Evolutionary conservation across 2,888 invertebrate species (phyloP).

Genomic region (Hyposoter dolosus): DNA sequence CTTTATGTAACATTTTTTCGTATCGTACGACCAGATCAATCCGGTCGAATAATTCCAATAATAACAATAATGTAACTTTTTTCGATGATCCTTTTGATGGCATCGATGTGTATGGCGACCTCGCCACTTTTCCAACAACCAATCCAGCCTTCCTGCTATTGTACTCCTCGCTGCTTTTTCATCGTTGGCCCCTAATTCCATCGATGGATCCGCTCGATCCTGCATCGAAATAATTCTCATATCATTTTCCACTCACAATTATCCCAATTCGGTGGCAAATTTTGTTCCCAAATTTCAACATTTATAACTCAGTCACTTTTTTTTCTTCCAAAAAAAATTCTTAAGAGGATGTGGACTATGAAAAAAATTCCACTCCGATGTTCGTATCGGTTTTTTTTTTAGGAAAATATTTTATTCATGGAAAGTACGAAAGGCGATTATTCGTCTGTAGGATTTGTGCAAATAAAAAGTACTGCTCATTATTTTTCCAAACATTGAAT

Average conservation of each 20-base stretch:
- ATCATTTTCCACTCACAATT: background rate
- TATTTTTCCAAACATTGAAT: background rate
- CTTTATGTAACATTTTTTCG: background rate
- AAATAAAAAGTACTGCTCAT: too few species aligned
- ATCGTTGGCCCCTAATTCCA: conserved; percentile 52
- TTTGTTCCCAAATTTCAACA: too few species aligned
- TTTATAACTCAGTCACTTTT: background rate
- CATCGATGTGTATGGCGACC: conserved; percentile 72
- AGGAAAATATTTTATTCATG: too few species aligned
- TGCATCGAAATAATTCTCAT: background rate
- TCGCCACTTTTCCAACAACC: conserved; percentile 79
- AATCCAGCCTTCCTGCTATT: conserved; percentile 73
- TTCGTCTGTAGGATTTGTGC: too few species aligned
- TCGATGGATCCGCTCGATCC: conserved; percentile 55
- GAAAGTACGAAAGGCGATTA: too few species aligned
- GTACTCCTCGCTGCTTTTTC: conserved; percentile 61
- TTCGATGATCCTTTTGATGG: conserved; percentile 24
- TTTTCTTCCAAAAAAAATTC: background rate
- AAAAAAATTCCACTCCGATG: too few species aligned
- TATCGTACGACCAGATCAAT: conserved; percentile 3
- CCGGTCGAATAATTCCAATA: conserved; percentile 8
- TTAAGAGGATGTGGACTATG: too few species aligned
- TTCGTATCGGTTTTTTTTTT: too few species aligned
- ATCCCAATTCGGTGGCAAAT: too few species aligned
- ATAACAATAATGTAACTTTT: background rate